Evolutionary conservation across 2,113 vertebrate genomes (phyloP).

Genomic region (Lycocorax pyrrhopterus): DNA sequence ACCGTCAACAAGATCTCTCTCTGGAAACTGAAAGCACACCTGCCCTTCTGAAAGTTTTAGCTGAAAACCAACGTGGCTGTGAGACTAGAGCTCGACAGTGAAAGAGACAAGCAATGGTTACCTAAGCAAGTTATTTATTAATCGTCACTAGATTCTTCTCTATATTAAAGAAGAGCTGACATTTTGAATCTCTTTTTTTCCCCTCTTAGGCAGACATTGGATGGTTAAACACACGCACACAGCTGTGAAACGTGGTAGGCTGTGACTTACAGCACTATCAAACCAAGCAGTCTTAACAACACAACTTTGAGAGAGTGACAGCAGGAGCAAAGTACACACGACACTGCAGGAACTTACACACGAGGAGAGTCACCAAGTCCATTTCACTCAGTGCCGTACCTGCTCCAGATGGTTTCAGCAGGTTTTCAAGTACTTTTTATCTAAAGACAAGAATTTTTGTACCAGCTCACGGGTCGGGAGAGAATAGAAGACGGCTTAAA

Average conservation of each 20-base stretch:
- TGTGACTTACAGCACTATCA: neutral
- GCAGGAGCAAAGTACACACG: neutral
- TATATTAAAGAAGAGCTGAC: neutral
- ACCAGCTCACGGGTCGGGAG: neutral
- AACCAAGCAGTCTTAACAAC: neutral
- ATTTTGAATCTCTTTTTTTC: neutral
- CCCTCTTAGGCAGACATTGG: neutral
- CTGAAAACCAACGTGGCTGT: rapidly evolving
- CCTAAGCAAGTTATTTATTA: neutral
- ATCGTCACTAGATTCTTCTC: neutral
- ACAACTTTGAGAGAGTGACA: neutral
- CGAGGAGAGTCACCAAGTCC: neutral
- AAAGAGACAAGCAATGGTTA: neutral
- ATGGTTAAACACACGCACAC: rapidly evolving
- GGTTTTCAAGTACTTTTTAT: neutral
- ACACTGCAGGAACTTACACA: neutral
- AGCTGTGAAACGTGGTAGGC: neutral
- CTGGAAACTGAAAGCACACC: neutral
- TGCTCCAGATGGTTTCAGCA: neutral
- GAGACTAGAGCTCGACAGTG: neutral
- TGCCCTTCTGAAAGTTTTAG: neutral
- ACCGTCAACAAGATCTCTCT: neutral
- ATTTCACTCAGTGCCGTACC: neutral
- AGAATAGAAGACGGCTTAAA: neutral
- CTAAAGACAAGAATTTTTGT: neutral